A percentile compares a stretch with the other conserved stretches of the same genome.
phyloP scores from a whole-genome alignment of 2,113 vertebrate genomes.

The Ictidomys tridecemlineatus region DNA sequence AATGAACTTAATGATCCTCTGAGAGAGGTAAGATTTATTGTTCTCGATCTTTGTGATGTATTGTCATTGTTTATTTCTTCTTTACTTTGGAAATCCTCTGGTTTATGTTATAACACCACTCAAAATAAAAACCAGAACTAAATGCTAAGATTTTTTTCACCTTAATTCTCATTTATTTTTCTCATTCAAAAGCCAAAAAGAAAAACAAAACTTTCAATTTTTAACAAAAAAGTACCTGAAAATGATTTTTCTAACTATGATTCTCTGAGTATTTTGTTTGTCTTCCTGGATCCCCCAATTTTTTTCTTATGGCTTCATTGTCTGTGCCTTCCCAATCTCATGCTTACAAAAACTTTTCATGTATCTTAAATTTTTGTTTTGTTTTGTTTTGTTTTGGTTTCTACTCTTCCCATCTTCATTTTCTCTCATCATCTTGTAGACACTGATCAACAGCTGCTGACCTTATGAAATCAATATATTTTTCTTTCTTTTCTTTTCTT shows the following conservation, averaged over 20 bases:
- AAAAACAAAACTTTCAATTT: neutral
- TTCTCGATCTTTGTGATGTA: rapidly evolving
- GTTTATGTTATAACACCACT: neutral
- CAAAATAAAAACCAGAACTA: neutral
- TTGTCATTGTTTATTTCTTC: neutral
- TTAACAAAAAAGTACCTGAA: neutral
- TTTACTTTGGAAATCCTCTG: neutral
- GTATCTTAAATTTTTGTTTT: neutral
- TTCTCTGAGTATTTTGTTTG: neutral
- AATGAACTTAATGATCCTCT: slow-evolving; percentile 98
- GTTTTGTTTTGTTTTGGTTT: neutral
- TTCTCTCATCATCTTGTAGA: neutral
- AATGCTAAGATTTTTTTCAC: neutral
- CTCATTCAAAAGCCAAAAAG: too few relatives aligned
- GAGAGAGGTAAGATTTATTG: slow-evolving; percentile 93
- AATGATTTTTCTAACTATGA: neutral
- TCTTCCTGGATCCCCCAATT: neutral
- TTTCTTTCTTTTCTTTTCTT: neutral
- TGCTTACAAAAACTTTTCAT: neutral
- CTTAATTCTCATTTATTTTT: neutral
- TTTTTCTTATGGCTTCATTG: neutral
- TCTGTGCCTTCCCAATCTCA: neutral
- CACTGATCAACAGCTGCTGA: neutral
- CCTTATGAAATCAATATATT: neutral
- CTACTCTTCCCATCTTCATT: neutral